Conservation (phyloP, 1,140 invertebrate genomes). For the Vollenhovia emeryi region DNA sequence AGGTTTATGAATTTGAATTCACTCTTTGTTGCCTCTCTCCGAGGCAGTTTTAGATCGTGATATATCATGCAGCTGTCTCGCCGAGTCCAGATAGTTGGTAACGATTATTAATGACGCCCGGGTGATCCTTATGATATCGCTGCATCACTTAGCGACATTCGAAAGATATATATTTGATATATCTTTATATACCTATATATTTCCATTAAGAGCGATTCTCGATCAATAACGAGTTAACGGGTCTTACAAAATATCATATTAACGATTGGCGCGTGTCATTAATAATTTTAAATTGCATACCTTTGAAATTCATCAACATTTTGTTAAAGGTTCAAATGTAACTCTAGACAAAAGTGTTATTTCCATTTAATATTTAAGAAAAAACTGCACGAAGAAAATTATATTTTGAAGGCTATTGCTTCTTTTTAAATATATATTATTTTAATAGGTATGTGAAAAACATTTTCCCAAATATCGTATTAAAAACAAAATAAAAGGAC, state of each 20-base stretch:
- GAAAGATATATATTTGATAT: not conserved
- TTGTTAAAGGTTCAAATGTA: not conserved
- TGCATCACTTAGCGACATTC: conserved; percentile 45
- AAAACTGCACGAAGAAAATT: not conserved
- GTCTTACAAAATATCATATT: not conserved
- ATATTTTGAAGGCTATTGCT: not conserved
- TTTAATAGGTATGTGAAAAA: not conserved
- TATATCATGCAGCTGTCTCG: conserved; percentile 50
- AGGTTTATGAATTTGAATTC: conserved; percentile 51
- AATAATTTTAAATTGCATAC: not conserved
- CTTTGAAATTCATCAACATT: not conserved
- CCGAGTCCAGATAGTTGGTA: conserved; percentile 38
- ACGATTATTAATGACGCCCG: conserved; percentile 51
- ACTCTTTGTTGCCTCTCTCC: conserved; percentile 18
- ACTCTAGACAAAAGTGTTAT: not conserved
- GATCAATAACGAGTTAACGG: not conserved
- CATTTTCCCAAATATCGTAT: not conserved
- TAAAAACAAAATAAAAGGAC: not conserved
- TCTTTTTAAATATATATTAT: not conserved
- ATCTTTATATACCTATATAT: not conserved
- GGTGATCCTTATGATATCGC: conserved; percentile 38
- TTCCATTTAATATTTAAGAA: not conserved
- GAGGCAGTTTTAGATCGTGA: conserved; percentile 43
- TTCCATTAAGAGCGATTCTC: conserved; percentile 4
- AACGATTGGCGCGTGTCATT: not conserved